A percentile compares a stretch with the other conserved stretches of the same genome.
These are phyloP conservation scores for Scyliorhinus canicula DNA, from an alignment of 2,797 vertebrate genomes.

Conservation along the genomic window DNA sequence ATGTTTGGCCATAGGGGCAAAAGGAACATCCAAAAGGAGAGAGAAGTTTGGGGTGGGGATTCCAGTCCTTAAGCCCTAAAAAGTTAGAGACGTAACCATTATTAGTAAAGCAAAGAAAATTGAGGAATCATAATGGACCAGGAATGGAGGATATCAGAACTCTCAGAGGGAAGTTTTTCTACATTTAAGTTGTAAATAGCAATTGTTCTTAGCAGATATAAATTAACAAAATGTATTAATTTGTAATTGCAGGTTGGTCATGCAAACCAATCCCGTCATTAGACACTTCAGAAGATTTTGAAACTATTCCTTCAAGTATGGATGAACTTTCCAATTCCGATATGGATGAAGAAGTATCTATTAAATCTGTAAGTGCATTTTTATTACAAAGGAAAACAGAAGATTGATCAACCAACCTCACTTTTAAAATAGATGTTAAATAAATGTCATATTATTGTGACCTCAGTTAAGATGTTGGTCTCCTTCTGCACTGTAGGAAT, in stretches of 20 bases:
- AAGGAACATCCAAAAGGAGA: not conserved
- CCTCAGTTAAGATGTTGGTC: not conserved
- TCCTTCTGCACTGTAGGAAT: no score
- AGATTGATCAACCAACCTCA: not conserved
- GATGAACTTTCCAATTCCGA: slow-evolving; percentile 83
- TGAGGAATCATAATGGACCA: not conserved
- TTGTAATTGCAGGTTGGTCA: slow-evolving; percentile 63
- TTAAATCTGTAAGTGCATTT: slow-evolving; percentile 63
- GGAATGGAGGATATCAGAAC: not conserved
- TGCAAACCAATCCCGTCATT: slow-evolving; percentile 69
- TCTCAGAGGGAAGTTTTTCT: not conserved
- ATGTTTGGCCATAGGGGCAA: not conserved
- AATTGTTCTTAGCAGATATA: not conserved
- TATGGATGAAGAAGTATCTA: slow-evolving; percentile 70
- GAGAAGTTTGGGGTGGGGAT: not conserved
- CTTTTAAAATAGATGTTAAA: not conserved
- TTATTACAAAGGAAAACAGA: not conserved
- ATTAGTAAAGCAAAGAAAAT: not conserved
- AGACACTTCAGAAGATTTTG: slow-evolving; percentile 72
- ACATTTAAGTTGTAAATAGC: not conserved
- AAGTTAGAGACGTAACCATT: not conserved
- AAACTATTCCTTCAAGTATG: slow-evolving; percentile 78
- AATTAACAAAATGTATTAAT: not conserved
- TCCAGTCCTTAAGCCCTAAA: not conserved
- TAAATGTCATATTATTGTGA: not conserved